phyloP scores from a whole-genome alignment of 2,888 invertebrate genomes.

The Meloe dianella region DNA sequence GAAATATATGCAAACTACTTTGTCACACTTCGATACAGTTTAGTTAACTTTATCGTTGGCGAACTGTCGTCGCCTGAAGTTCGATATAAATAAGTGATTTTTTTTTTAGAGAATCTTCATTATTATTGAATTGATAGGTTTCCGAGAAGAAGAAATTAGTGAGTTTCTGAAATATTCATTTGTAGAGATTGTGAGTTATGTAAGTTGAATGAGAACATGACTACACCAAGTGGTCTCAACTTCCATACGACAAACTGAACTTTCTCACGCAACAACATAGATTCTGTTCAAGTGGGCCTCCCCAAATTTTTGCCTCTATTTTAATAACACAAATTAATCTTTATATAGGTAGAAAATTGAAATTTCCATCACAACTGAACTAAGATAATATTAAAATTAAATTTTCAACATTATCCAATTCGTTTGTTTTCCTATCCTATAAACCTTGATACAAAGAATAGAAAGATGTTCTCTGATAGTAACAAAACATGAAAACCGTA shows the following conservation, averaged over 20 bases:
- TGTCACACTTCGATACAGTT: slow-evolving; percentile 23
- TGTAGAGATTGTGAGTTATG: slow-evolving; percentile 57
- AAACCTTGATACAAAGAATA: slow-evolving; percentile 33
- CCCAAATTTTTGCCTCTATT: neutral
- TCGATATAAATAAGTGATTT: neutral
- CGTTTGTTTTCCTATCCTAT: slow-evolving; percentile 13
- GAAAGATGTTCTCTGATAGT: slow-evolving; percentile 18
- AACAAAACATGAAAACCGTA: slow-evolving; percentile 35
- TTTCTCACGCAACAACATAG: slow-evolving; percentile 38
- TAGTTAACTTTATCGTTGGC: neutral
- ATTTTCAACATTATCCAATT: neutral
- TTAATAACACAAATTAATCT: no score
- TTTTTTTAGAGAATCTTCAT: neutral
- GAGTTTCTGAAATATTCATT: slow-evolving; percentile 51
- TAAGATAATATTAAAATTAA: neutral
- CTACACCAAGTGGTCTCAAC: slow-evolving; percentile 49
- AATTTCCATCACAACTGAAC: neutral
- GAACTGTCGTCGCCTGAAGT: neutral
- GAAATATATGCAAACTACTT: slow-evolving; percentile 31
- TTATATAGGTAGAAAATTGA: no score
- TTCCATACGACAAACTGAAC: slow-evolving; percentile 37
- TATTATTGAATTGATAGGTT: neutral
- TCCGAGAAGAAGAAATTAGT: neutral
- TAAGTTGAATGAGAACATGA: slow-evolving; percentile 50
- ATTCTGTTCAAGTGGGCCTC: slow-evolving; percentile 17